Percentiles rank a stretch among this genome's conserved stretches.
phyloP scores from a whole-genome alignment of 2,113 vertebrate species.

The Carassius gibelio region DNA sequence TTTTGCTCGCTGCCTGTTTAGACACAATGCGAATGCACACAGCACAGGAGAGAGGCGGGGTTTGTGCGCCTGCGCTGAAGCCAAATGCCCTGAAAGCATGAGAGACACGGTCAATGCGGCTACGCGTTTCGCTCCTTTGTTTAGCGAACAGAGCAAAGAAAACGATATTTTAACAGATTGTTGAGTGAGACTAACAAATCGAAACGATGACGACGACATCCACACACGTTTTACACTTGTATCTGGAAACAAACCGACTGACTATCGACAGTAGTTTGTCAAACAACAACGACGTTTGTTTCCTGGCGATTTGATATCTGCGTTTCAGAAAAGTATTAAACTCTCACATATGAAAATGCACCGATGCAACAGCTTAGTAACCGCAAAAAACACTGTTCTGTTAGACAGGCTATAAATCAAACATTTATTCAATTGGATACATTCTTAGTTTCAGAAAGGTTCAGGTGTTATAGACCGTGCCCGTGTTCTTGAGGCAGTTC shows the following conservation, averaged over 20 bases:
- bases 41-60: constrained; percentile 58
- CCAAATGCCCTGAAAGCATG: constrained; percentile 57
- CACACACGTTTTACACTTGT: background rate
- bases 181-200: background rate
- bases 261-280: background rate
- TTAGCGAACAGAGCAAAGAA: background rate
- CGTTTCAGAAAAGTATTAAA: background rate
- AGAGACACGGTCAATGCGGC: constrained; percentile 33
- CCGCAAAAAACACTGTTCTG: background rate
- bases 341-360: background rate
- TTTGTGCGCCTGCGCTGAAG: constrained; percentile 61
- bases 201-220: background rate
- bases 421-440: background rate
- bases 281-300: constrained; percentile 1
- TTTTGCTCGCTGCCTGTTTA: constrained; percentile 50
- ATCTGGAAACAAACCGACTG: background rate
- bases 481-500: constrained; percentile 28
- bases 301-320: background rate
- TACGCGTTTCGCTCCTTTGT: constrained; percentile 23
- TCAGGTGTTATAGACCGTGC: background rate
- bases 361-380: background rate
- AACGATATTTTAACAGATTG: background rate
- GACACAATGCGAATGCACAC: constrained; percentile 66
- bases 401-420: background rate
- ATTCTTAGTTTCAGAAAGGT: background rate